These are phyloP conservation scores for Mesoclemmys tuberculata DNA, from an alignment of 2,113 vertebrate genomes.

Conservation along the genomic window DNA sequence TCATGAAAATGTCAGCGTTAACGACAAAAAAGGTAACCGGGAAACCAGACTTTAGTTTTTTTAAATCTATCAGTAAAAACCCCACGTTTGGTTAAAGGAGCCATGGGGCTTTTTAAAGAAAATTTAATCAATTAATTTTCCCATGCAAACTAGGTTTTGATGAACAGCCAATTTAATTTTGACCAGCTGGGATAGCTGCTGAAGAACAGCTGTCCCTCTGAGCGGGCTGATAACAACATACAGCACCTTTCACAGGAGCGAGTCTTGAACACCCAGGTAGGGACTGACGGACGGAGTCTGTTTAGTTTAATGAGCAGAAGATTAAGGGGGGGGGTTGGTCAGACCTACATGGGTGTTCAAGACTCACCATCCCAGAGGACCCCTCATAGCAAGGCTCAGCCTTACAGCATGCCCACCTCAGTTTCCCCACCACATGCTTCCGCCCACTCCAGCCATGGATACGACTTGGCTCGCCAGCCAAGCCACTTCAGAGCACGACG, in stretches of 20 bases:
- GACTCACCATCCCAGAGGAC: neutral
- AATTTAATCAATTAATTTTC: neutral
- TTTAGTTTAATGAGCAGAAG: neutral
- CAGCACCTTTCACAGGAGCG: neutral
- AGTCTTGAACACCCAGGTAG: neutral
- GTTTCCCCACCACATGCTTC: neutral
- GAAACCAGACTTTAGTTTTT: neutral
- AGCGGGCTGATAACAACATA: neutral
- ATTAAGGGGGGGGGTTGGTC: neutral
- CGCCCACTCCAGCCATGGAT: neutral
- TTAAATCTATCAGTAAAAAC: neutral
- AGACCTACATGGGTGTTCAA: neutral
- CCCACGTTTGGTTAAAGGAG: neutral
- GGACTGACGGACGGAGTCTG: neutral
- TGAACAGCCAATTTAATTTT: neutral
- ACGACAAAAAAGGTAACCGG: too few species aligned
- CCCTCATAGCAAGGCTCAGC: neutral
- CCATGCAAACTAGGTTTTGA: neutral
- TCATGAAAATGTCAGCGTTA: neutral
- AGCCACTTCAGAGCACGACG: neutral
- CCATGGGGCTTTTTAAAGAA: fast-evolving
- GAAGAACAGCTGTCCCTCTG: neutral
- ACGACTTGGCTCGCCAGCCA: neutral
- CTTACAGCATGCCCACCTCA: neutral
- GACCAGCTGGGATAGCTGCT: neutral